phyloP scores from a whole-genome alignment of 2,113 vertebrate genomes.

The Indicator maculatus region DNA sequence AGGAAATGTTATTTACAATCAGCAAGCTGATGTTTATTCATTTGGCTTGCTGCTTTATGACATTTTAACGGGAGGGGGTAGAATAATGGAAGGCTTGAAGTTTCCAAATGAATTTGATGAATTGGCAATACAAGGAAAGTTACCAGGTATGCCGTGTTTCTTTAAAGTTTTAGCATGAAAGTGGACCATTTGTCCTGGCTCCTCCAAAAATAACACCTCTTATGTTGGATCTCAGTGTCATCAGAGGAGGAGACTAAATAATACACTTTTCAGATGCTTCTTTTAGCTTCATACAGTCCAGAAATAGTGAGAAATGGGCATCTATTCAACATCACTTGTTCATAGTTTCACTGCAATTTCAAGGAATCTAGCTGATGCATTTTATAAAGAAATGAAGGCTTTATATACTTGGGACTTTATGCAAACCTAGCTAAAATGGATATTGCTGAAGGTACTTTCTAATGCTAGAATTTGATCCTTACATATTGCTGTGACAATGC shows the following conservation, averaged over 20 bases:
- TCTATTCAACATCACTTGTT: neutral
- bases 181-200: neutral
- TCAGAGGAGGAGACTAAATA: neutral
- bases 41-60: constrained; percentile 96
- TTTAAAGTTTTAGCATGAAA: neutral
- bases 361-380: neutral
- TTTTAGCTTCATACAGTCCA: neutral
- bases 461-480: neutral
- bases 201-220: neutral
- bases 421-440: neutral
- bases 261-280: neutral
- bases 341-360: neutral
- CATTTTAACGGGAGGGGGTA: constrained; percentile 89
- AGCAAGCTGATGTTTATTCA: constrained; percentile 95
- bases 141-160: constrained; percentile 84
- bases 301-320: neutral
- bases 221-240: neutral
- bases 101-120: constrained; percentile 99
- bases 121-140: constrained; percentile 89
- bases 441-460: neutral
- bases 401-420: neutral
- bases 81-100: constrained; percentile 93
- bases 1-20: constrained; percentile 95
- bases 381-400: neutral
- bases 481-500: neutral